Conservation (phyloP, 2,797 vertebrate genomes). For the Chelon auratus region DNA sequence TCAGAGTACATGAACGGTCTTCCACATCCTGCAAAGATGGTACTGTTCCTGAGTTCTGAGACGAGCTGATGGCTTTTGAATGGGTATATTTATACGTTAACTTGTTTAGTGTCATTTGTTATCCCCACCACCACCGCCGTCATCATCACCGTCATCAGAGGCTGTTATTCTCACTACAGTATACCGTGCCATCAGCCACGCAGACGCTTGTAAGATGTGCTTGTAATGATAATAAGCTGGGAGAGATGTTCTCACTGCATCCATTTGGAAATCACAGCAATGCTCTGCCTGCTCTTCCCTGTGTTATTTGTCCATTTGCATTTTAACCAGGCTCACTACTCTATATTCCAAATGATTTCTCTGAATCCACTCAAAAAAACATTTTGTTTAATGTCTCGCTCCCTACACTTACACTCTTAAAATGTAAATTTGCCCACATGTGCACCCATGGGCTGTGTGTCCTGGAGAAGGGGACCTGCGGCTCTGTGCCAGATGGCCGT, state of each 20-base stretch:
- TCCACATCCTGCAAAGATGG: constrained; percentile 21
- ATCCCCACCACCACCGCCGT: constrained; percentile 32
- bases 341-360: constrained; percentile 44
- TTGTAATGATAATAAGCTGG: constrained; percentile 60
- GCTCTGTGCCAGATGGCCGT: constrained; percentile 70
- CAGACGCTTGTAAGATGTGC: constrained; percentile 48
- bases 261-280: constrained; percentile 54
- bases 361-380: constrained; percentile 29
- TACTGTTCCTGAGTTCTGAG: constrained; percentile 33
- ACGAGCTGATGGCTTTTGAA: constrained; percentile 47
- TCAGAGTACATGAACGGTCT: constrained; percentile 25
- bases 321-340: constrained; percentile 44
- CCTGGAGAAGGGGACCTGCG: constrained; percentile 33
- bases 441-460: constrained; percentile 42
- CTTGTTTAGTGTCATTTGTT: constrained; percentile 50
- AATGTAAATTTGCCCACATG: constrained; percentile 43
- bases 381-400: constrained; percentile 41
- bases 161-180: constrained; percentile 38
- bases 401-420: constrained; percentile 17
- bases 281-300: constrained; percentile 28
- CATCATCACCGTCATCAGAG: constrained; percentile 41
- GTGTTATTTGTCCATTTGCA: constrained; percentile 61
- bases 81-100: constrained; percentile 22
- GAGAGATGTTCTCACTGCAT: constrained; percentile 53
- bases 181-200: constrained; percentile 49